Conservation (phyloP, 2,113 vertebrate species). For the Hydrolagus affinis region DNA sequence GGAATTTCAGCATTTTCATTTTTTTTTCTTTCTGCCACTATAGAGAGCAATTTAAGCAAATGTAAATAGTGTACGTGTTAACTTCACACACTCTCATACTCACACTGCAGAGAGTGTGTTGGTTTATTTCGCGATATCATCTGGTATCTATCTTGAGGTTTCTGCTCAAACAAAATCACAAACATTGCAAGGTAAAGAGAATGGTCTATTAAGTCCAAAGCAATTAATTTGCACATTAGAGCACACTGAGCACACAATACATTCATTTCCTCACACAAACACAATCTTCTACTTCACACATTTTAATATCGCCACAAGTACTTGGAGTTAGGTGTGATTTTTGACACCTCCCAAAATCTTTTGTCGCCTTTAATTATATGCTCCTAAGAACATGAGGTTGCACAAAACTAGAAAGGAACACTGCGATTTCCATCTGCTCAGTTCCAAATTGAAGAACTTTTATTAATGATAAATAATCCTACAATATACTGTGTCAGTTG, state of each 20-base stretch:
- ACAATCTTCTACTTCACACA: not conserved
- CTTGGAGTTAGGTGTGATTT: not conserved
- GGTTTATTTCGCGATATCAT: conserved; percentile 62
- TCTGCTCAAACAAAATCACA: conserved; percentile 55
- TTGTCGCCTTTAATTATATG: not conserved
- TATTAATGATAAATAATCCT: no score
- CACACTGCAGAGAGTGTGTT: conserved; percentile 71
- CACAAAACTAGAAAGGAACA: no score
- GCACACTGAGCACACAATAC: not conserved
- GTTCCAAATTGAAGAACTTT: no score
- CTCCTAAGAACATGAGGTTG: no score
- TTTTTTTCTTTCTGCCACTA: not conserved
- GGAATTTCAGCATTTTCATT: no score
- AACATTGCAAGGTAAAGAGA: not conserved
- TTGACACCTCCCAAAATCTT: not conserved
- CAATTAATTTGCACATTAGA: not conserved
- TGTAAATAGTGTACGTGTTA: not conserved
- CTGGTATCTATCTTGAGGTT: conserved; percentile 69
- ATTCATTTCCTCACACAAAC: not conserved
- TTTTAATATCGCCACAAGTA: not conserved
- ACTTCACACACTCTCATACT: conserved; percentile 47
- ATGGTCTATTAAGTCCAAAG: not conserved
- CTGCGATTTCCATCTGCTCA: no score
- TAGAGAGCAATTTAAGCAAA: not conserved
- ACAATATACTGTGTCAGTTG: no score